phyloP scores from a whole-genome alignment of 2,888 invertebrate genomes.

The Pammene fasciana region DNA sequence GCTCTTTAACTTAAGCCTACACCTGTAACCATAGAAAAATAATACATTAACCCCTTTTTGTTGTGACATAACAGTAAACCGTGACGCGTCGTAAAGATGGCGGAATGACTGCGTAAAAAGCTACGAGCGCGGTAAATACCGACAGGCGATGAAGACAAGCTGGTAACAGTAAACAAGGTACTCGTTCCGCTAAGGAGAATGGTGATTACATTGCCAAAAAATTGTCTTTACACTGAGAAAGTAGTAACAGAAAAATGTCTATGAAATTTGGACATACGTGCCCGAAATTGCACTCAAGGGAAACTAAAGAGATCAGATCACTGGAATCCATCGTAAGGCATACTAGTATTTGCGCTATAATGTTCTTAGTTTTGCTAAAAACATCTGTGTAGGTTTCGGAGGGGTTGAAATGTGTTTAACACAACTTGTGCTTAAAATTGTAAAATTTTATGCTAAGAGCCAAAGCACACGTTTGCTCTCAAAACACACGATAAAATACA shows the following conservation, averaged over 20 bases:
- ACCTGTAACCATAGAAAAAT: slow-evolving; percentile 67
- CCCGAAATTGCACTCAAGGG: too few relatives aligned
- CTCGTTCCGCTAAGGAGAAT: slow-evolving; percentile 41
- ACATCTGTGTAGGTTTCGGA: neutral
- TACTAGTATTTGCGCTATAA: too few relatives aligned
- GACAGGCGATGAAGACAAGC: slow-evolving; percentile 70
- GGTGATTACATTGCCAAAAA: slow-evolving; percentile 14
- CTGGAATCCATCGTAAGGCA: too few relatives aligned
- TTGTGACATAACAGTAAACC: slow-evolving; percentile 72
- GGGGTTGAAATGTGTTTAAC: slow-evolving; percentile 5
- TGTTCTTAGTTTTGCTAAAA: neutral
- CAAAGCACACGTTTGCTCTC: slow-evolving; percentile 43
- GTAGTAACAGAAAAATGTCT: too few relatives aligned
- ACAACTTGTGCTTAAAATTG: slow-evolving; percentile 10
- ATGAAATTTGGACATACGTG: too few relatives aligned
- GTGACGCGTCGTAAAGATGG: slow-evolving; percentile 73
- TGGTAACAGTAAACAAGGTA: slow-evolving; percentile 57
- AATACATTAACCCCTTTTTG: slow-evolving; percentile 71
- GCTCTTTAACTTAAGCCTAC: slow-evolving; percentile 44
- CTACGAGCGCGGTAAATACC: slow-evolving; percentile 77
- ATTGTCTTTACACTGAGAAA: neutral
- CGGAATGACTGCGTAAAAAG: slow-evolving; percentile 75
- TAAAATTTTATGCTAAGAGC: slow-evolving; percentile 35
- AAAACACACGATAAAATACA: slow-evolving; percentile 43
- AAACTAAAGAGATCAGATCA: too few relatives aligned